A percentile compares a stretch with the other conserved stretches of the same genome.
Conservation (phyloP, 2,888 invertebrate species). For the Chaitophorus viminalis region DNA sequence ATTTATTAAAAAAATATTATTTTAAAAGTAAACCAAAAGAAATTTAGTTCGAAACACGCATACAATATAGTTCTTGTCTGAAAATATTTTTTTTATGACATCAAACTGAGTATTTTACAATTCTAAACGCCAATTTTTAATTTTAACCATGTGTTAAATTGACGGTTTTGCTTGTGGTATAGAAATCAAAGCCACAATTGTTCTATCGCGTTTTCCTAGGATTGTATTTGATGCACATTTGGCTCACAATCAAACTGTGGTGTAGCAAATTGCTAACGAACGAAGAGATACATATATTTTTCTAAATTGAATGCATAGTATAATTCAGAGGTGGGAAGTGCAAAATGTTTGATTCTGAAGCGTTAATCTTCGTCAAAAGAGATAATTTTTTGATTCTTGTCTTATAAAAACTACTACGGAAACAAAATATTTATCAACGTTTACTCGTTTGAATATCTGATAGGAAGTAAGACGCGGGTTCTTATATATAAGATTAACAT, state of each 20-base stretch:
- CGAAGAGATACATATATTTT: background rate
- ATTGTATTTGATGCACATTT: background rate
- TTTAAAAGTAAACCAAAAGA: background rate
- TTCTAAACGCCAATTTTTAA: constrained; percentile 23
- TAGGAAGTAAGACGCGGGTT: background rate
- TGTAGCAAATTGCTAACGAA: constrained; percentile 18
- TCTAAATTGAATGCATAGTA: background rate
- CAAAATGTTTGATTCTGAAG: background rate
- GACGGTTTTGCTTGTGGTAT: background rate
- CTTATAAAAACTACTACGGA: background rate
- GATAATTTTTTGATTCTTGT: background rate
- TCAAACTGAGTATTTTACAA: background rate
- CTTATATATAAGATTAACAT: background rate
- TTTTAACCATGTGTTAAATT: background rate
- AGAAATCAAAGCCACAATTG: constrained; percentile 26
- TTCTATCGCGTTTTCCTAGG: background rate
- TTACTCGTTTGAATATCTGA: constrained; percentile 1
- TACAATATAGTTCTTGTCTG: background rate
- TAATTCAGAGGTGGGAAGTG: background rate
- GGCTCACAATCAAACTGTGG: background rate
- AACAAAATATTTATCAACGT: background rate
- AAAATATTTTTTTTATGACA: background rate
- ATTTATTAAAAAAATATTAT: background rate
- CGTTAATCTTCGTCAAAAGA: background rate
- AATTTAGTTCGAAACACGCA: background rate